Conservation (phyloP, 2,888 invertebrate genomes). For the Oasisia sp. region DNA sequence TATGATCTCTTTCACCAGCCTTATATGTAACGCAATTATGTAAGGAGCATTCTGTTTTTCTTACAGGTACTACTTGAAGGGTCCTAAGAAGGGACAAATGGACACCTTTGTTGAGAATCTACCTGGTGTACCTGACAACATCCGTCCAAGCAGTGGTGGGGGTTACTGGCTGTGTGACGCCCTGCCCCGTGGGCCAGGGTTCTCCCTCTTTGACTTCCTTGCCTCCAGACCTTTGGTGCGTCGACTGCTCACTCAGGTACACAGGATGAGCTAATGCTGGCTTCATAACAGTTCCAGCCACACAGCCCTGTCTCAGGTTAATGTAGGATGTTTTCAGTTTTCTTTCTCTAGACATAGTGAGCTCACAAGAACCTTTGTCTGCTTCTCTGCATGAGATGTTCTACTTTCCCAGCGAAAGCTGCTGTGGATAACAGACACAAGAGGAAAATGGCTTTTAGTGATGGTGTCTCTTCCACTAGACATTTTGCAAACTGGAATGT, state of each 20-base stretch:
- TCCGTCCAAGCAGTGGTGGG: constrained; percentile 64
- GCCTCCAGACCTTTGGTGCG: constrained; percentile 33
- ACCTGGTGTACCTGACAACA: constrained; percentile 76
- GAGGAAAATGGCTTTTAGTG: too few species aligned
- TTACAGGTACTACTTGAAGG: constrained; percentile 78
- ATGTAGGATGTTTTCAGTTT: too few species aligned
- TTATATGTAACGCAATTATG: not conserved
- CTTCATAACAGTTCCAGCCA: too few species aligned
- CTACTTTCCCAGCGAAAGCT: too few species aligned
- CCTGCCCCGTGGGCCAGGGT: constrained; percentile 35
- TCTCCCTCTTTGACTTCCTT: constrained; percentile 34
- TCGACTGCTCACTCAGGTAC: constrained; percentile 36
- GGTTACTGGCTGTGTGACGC: constrained; percentile 66
- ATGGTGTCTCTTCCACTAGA: too few species aligned
- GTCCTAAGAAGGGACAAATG: constrained; percentile 80
- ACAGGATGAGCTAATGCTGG: not conserved
- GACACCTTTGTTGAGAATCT: constrained; percentile 84
- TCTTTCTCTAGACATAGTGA: too few species aligned
- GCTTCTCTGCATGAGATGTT: too few species aligned
- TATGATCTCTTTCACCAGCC: not conserved
- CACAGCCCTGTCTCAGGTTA: too few species aligned
- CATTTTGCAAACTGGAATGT: not conserved
- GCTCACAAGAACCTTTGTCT: too few species aligned
- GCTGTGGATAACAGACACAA: too few species aligned
- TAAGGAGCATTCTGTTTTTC: constrained; percentile 28